Percentiles rank a stretch among this genome's conserved stretches.
phyloP scores from a whole-genome alignment of 2,797 vertebrate species.

The Hydrophis major region DNA sequence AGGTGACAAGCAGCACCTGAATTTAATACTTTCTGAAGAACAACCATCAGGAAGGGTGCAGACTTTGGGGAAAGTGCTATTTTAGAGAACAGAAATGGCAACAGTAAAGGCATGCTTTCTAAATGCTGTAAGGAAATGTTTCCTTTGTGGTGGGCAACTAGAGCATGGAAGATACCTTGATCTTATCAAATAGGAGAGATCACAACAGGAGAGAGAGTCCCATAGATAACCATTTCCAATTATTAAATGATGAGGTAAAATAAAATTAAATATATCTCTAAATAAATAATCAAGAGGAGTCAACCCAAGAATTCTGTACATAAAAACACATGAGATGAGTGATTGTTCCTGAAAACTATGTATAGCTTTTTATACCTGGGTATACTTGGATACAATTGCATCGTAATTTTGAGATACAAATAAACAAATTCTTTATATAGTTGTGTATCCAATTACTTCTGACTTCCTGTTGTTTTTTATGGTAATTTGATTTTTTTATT shows the following conservation, averaged over 20 bases:
- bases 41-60: background rate
- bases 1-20: background rate
- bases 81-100: background rate
- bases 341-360: background rate
- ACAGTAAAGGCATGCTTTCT: background rate
- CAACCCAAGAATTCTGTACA: background rate
- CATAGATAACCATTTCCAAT: background rate
- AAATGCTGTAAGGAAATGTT: background rate
- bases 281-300: background rate
- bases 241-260: background rate
- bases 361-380: background rate
- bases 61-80: background rate
- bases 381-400: background rate
- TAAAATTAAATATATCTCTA: background rate
- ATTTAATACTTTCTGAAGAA: background rate
- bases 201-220: background rate
- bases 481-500: slow-evolving; percentile 26
- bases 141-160: background rate
- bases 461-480: background rate
- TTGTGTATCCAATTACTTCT: background rate
- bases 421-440: background rate
- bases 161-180: background rate
- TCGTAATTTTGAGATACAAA: background rate
- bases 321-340: background rate
- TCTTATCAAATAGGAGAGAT: background rate